A percentile compares a stretch with the other conserved stretches of the same genome.
phyloP scores from a whole-genome alignment of 2,113 vertebrate species.

The Eurypyga helias region DNA sequence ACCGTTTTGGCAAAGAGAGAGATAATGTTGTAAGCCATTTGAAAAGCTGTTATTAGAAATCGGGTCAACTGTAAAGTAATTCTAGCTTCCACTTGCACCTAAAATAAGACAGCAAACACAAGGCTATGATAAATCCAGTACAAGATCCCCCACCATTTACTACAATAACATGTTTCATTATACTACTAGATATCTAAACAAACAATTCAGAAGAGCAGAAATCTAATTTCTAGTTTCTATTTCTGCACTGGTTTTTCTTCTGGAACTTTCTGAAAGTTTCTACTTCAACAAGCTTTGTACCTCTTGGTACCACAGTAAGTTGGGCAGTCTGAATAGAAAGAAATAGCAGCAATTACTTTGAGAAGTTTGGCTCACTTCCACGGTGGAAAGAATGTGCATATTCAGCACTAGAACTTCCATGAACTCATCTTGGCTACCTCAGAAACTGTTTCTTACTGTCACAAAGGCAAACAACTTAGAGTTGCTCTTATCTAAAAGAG shows the following conservation, averaged over 20 bases:
- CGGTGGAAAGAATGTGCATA: conserved; percentile 2
- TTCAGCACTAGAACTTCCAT: conserved; percentile 5
- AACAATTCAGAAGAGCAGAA: background rate
- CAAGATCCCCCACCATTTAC: background rate
- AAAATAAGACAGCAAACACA: conserved; percentile 35
- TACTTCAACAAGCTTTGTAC: background rate
- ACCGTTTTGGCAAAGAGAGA: background rate
- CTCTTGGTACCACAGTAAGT: background rate
- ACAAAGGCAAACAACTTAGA: background rate
- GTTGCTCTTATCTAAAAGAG: background rate
- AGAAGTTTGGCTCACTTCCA: conserved; percentile 22
- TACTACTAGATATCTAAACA: background rate
- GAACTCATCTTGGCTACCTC: conserved; percentile 4
- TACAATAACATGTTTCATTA: background rate
- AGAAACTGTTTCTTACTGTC: background rate
- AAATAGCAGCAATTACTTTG: conserved; percentile 43
- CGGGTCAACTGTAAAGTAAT: conserved; percentile 60
- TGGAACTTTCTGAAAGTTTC: conserved; percentile 3
- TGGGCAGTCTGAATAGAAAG: conserved; percentile 2
- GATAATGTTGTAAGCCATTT: conserved; percentile 15
- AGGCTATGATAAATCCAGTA: conserved; percentile 14
- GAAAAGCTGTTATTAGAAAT: conserved; percentile 67
- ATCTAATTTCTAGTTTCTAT: background rate
- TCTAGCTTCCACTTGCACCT: conserved; percentile 51
- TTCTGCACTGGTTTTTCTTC: background rate